These are phyloP conservation scores for Trissolcus brochymenae DNA, from an alignment of 2,888 invertebrate species.

Conservation along the genomic window DNA sequence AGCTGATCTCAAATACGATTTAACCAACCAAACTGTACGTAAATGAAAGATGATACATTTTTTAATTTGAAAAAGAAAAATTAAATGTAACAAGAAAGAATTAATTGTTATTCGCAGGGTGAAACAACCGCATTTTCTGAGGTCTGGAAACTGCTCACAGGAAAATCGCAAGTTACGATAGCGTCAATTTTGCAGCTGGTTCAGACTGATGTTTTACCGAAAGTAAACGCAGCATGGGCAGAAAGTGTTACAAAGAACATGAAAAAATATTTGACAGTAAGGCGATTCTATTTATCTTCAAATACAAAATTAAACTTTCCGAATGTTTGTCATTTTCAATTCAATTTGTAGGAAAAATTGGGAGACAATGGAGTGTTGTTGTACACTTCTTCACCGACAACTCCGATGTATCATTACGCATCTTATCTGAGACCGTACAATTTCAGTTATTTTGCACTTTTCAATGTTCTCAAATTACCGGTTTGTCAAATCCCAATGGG, in stretches of 20 bases:
- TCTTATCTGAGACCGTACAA: conserved; percentile 87
- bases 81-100: too few relatives aligned
- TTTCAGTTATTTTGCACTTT: conserved; percentile 89
- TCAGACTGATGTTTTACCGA: conserved; percentile 82
- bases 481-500: conserved; percentile 91
- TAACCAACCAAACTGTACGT: conserved; percentile 81
- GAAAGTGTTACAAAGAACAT: conserved; percentile 79
- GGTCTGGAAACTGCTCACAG: conserved; percentile 77
- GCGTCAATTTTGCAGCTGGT: conserved; percentile 83
- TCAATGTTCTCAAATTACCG: conserved; percentile 90
- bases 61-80: conserved; percentile 4
- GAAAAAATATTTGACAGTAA: conserved; percentile 80
- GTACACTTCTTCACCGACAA: conserved; percentile 87
- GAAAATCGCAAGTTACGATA: conserved; percentile 81
- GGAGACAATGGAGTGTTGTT: conserved; percentile 88
- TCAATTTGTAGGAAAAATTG: conserved; percentile 80
- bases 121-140: conserved; percentile 69
- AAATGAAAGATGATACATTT: neutral
- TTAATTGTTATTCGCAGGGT: conserved; percentile 60
- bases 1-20: conserved; percentile 80
- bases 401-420: conserved; percentile 90
- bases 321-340: neutral
- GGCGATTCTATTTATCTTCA: conserved; percentile 58
- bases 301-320: neutral
- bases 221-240: conserved; percentile 82